Evolutionary conservation across 1,140 invertebrate species (phyloP).

Genomic region (Drosophila micromelanica): DNA sequence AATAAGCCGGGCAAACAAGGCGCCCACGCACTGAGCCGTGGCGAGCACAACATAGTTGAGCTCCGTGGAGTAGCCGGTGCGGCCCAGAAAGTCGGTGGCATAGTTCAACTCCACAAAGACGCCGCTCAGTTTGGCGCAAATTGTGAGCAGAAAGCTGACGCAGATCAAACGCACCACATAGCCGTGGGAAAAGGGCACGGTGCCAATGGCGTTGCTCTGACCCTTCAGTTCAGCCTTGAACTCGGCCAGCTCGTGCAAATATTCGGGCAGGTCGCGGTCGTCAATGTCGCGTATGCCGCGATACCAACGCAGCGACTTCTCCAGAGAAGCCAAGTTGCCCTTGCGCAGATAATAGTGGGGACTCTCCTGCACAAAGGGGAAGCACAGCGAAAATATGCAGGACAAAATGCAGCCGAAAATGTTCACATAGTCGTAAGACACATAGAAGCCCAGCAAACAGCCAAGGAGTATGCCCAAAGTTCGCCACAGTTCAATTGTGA

Average conservation of each 20-base stretch:
- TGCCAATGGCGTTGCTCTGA: constrained; percentile 28
- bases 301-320: constrained; percentile 85
- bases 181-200: constrained; percentile 36
- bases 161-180: constrained; percentile 62
- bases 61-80: constrained; percentile 55
- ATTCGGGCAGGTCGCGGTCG: constrained; percentile 67
- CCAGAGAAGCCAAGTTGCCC: constrained; percentile 85
- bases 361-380: constrained; percentile 87
- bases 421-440: constrained; percentile 54
- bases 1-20: constrained; percentile 46
- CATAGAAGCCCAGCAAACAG: constrained; percentile 55
- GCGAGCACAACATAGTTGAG: constrained; percentile 58
- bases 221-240: constrained; percentile 56
- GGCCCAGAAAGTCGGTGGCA: constrained; percentile 59
- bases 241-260: constrained; percentile 57
- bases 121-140: constrained; percentile 70
- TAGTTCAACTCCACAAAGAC: constrained; percentile 69
- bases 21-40: constrained; percentile 54
- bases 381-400: constrained; percentile 85
- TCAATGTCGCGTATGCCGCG: constrained; percentile 79
- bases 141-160: constrained; percentile 59
- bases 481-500: constrained; percentile 73
- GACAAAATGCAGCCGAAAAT: constrained; percentile 85
- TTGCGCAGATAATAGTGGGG: constrained; percentile 87
- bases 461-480: constrained; percentile 68